These are phyloP conservation scores for Furcifer pardalis DNA, from an alignment of 2,797 vertebrate genomes.

Conservation along the genomic window DNA sequence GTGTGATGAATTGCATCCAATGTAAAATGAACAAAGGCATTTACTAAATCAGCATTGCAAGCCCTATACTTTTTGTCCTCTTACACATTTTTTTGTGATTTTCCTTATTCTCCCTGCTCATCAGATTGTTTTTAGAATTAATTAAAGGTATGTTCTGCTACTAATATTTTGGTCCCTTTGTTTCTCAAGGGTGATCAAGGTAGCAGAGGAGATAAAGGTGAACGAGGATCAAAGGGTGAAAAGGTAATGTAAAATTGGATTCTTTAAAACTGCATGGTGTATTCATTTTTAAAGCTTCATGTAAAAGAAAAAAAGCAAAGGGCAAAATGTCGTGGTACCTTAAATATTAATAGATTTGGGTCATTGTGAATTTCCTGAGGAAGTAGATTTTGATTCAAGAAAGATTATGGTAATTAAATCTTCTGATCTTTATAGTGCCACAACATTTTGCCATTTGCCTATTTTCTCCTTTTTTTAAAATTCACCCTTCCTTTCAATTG, in stretches of 20 bases:
- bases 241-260: conserved; percentile 61
- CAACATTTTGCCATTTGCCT: too few relatives aligned
- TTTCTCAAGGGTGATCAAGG: conserved; percentile 68
- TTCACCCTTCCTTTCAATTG: neutral
- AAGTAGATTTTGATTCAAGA: too few relatives aligned
- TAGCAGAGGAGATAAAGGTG: conserved; percentile 70
- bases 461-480: too few relatives aligned
- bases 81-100: neutral
- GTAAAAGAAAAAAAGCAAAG: too few relatives aligned
- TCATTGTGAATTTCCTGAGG: too few relatives aligned
- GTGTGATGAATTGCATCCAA: neutral
- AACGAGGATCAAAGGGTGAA: conserved; percentile 74
- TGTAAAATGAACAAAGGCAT: neutral
- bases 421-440: too few relatives aligned
- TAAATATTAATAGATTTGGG: too few relatives aligned
- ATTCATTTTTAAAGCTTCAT: too few relatives aligned
- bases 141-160: neutral
- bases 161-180: conserved; percentile 21
- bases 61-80: neutral
- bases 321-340: too few relatives aligned
- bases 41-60: neutral
- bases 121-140: neutral
- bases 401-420: too few relatives aligned
- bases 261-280: neutral
- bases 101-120: neutral